Percentiles rank a stretch among this genome's conserved stretches.
These are phyloP conservation scores for Julus scandinavius DNA, from an alignment of 2,888 invertebrate genomes.

Conservation along the genomic window DNA sequence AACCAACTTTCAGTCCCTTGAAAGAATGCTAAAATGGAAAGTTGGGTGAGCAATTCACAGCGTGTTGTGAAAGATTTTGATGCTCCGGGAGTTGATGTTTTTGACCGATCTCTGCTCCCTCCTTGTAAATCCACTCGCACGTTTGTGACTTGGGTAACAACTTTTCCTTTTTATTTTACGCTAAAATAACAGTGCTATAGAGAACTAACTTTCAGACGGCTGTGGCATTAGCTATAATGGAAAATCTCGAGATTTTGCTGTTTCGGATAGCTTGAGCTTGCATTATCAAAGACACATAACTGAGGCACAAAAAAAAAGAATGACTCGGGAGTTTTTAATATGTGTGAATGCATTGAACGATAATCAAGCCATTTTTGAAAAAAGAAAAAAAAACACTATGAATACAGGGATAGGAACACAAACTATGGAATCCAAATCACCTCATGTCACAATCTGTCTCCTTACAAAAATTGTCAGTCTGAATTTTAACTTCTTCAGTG, in stretches of 20 bases:
- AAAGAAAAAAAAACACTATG: too few species aligned
- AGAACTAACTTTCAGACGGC: background rate
- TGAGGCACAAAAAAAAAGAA: background rate
- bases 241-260: background rate
- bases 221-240: background rate
- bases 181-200: background rate
- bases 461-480: too few species aligned
- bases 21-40: constrained; percentile 30
- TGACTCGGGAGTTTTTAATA: too few species aligned
- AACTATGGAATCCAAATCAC: too few species aligned
- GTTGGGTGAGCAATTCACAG: constrained; percentile 34
- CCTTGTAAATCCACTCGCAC: constrained; percentile 29
- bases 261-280: background rate
- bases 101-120: constrained; percentile 37
- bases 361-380: too few species aligned
- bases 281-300: background rate
- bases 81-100: constrained; percentile 28
- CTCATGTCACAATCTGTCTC: too few species aligned
- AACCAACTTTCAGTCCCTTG: constrained; percentile 2
- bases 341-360: too few species aligned
- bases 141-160: constrained; percentile 1
- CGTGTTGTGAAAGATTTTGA: constrained; percentile 29
- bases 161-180: background rate
- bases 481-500: too few species aligned
- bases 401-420: too few species aligned